Base-by-base conservation (phyloP, 64 coral and sea anemone species). In the Trachythela sp. region DNA sequence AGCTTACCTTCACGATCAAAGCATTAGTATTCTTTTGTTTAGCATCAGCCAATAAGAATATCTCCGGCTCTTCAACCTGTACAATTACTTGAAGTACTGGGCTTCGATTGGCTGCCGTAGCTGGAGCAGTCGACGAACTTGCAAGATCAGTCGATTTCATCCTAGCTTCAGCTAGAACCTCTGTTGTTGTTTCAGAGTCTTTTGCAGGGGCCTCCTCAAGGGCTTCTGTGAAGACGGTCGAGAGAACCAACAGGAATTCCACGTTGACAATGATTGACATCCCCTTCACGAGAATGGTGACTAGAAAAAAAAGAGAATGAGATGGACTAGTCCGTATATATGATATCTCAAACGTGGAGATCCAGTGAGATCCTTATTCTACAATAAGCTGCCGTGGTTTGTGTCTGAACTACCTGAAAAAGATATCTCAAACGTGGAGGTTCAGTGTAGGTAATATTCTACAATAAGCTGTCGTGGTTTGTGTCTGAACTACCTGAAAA, bases 11-110 rank as follows among this genome's bases (percentile, higher is more conserved):
- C 30, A 97, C 85, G 52, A 97, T 91, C 51, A 98, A 51, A 26
- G 95, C 95, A 89, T 98, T 89, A 13, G 95, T 98, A 35, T 86
- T 86, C 43, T 98, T 98, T 84, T 98, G 93, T 39, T 87, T 94
- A 39, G 93, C 95, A 94, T 98, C 95, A 33, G 95, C 95, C 30
- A 98, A 56, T 22, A 98, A 50, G 33, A 94, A 89, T 37, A 99
- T 95, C 48, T 99, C 96, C 13, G 96, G 96, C 22, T 94, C 89
- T 48, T 90, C 92, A 8, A 99, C 84, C 18, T 48, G 20, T 84
- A 99, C 87, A 52, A 72, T 91, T 10, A 99, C 85, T n/a, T 43
- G 45, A 24, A 99, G 77, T 30, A 91, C 37, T 0, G 91, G 88
- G 11, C 91, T 83, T 60, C 91, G 91, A 48, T 94, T 92, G 42